Evolutionary conservation across 1,140 invertebrate genomes (phyloP).

Genomic region (Caerostris extrusa): DNA sequence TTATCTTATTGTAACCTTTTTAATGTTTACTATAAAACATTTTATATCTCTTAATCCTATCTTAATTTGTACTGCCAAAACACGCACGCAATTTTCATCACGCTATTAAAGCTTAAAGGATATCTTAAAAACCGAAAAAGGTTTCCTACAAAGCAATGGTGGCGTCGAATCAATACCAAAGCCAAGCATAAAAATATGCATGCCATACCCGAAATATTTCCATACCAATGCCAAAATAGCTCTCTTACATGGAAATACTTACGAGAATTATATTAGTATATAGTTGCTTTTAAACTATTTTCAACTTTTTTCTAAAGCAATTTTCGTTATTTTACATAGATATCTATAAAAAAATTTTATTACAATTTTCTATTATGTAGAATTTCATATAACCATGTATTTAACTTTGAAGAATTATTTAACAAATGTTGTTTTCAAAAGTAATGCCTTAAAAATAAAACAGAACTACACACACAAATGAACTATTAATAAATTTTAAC

Average conservation of each 20-base stretch:
- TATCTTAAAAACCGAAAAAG: not conserved
- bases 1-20: not conserved
- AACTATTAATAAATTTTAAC: too few species aligned
- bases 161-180: not conserved
- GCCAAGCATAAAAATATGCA: conserved; percentile 18
- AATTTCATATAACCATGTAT: too few species aligned
- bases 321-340: too few species aligned
- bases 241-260: conserved; percentile 16
- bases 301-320: too few species aligned
- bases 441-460: too few species aligned
- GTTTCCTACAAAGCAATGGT: not conserved
- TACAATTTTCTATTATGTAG: too few species aligned
- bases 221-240: conserved; percentile 3
- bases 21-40: not conserved
- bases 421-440: too few species aligned
- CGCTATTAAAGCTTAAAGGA: not conserved
- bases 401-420: too few species aligned
- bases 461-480: too few species aligned
- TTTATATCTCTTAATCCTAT: not conserved
- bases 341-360: too few species aligned
- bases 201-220: conserved; percentile 25
- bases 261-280: too few species aligned
- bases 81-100: not conserved
- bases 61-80: not conserved
- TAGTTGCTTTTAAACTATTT: too few species aligned